These are phyloP conservation scores for Eupithecia abbreviata DNA, from an alignment of 2,888 invertebrate species.

Conservation along the genomic window DNA sequence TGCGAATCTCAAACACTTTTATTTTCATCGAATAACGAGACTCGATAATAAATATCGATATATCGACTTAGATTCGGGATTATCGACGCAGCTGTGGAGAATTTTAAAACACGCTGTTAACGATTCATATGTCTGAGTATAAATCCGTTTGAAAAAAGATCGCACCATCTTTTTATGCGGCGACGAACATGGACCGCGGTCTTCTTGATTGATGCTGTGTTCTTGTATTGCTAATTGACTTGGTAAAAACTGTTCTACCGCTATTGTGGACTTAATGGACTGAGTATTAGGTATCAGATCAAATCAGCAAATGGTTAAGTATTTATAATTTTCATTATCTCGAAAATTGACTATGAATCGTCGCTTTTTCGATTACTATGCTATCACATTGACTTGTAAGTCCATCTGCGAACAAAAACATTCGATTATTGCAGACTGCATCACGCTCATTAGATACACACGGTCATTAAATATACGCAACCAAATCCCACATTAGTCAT, in stretches of 20 bases:
- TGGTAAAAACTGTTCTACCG: constrained; percentile 31
- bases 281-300: not conserved
- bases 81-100: constrained; percentile 67
- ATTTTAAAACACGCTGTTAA: constrained; percentile 60
- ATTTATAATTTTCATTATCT: not conserved
- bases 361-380: not conserved
- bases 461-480: constrained; percentile 53
- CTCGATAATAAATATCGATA: constrained; percentile 76
- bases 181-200: constrained; percentile 37
- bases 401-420: not conserved
- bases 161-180: constrained; percentile 43
- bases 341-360: not conserved
- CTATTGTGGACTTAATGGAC: not conserved
- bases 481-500: constrained; percentile 59
- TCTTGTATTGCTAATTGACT: constrained; percentile 43
- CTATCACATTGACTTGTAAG: not conserved
- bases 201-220: constrained; percentile 42
- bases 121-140: constrained; percentile 51
- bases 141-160: constrained; percentile 46
- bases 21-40: constrained; percentile 78
- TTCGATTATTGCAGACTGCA: constrained; percentile 23
- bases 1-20: constrained; percentile 83
- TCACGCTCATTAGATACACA: constrained; percentile 47
- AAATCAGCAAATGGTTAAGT: too few relatives aligned
- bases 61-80: constrained; percentile 75